Evolutionary conservation across 2,888 invertebrate genomes (phyloP).

Genomic region (Morpho achilles): DNA sequence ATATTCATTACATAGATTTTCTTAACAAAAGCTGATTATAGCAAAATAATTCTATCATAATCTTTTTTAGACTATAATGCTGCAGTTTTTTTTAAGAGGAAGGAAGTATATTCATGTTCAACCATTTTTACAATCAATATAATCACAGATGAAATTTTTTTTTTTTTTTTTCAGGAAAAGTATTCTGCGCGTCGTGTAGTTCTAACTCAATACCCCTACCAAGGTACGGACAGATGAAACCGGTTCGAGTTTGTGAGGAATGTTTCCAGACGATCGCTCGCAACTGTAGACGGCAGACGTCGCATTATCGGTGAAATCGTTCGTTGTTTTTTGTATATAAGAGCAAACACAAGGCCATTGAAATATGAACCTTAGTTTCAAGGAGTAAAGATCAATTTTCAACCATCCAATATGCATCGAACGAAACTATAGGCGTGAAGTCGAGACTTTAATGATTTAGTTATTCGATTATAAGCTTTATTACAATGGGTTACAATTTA

Average conservation of each 20-base stretch:
- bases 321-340: background rate
- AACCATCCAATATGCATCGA: background rate
- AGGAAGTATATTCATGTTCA: no score
- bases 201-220: conserved; percentile 95
- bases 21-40: no score
- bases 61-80: no score
- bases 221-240: conserved; percentile 93
- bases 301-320: conserved; percentile 41
- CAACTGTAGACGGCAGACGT: conserved; percentile 38
- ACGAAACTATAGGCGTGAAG: no score
- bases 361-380: background rate
- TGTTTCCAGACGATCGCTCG: conserved; percentile 80
- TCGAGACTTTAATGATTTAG: no score
- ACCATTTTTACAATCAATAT: no score
- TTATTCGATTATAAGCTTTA: no score
- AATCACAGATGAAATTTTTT: no score
- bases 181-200: conserved; percentile 96
- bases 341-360: background rate
- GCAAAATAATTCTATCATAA: no score
- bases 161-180: conserved; percentile 84
- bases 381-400: background rate
- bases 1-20: no score
- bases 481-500: no score
- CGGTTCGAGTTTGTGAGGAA: conserved; percentile 95
- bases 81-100: no score